Conservation (phyloP, 1,140 invertebrate genomes). For the Batillaria attramentaria region DNA sequence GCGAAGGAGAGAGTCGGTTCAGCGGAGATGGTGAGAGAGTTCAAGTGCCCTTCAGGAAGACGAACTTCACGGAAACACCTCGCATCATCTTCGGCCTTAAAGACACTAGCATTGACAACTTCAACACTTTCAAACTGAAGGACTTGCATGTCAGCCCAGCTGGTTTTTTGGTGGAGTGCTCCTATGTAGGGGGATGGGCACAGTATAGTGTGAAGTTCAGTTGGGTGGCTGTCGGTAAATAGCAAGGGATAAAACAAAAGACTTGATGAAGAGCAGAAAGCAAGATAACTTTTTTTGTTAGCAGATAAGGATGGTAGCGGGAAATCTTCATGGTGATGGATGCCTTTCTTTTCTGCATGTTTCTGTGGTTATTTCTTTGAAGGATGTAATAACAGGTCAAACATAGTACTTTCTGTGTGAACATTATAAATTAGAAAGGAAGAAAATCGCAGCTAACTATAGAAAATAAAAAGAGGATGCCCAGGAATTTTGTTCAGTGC, state of each 20-base stretch:
- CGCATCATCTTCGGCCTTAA: constrained; percentile 8
- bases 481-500: no score
- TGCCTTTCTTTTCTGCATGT: background rate
- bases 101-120: constrained; percentile 6
- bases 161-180: background rate
- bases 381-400: background rate
- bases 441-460: no score
- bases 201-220: constrained; percentile 21
- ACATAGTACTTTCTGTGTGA: no score
- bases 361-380: background rate
- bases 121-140: background rate
- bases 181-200: constrained; percentile 15
- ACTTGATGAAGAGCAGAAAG: background rate
- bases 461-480: no score
- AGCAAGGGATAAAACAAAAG: no score
- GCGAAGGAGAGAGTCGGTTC: constrained; percentile 12
- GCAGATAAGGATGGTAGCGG: background rate
- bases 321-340: no score
- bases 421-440: no score
- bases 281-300: background rate
- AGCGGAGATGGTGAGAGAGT: background rate
- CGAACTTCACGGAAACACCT: background rate
- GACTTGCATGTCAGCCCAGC: background rate
- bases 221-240: constrained; percentile 10
- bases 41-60: constrained; percentile 14